phyloP scores from a whole-genome alignment of 2,797 vertebrate genomes.

The Halcyon chelicuti region DNA sequence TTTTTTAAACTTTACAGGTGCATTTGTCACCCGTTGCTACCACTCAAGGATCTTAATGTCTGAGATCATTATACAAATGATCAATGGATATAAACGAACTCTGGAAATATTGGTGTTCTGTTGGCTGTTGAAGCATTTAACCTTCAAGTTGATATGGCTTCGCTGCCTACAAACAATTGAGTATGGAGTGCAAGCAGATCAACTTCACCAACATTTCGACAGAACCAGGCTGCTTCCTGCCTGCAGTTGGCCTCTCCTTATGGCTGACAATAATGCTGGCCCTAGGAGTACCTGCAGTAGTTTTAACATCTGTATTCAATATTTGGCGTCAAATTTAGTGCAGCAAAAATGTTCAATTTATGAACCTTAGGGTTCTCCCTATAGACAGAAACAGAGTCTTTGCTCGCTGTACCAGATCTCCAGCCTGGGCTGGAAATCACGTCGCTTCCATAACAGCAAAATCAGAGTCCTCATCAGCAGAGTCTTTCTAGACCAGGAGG shows the following conservation, averaged over 20 bases:
- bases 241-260: not conserved
- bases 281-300: not conserved
- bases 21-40: too few species aligned
- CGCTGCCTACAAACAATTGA: fast-evolving
- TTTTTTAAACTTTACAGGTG: too few species aligned
- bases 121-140: not conserved
- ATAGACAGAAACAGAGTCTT: not conserved
- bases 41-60: too few species aligned
- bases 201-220: fast-evolving
- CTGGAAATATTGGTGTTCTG: not conserved
- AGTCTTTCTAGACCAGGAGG: not conserved
- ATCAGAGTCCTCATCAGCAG: not conserved
- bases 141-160: not conserved
- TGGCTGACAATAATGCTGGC: not conserved
- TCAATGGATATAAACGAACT: not conserved
- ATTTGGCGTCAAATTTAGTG: not conserved
- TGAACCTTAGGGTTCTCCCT: not conserved
- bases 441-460: not conserved
- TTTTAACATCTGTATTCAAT: not conserved
- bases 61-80: not conserved
- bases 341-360: not conserved
- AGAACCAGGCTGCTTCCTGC: not conserved
- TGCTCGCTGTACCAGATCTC: fast-evolving
- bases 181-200: not conserved
- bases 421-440: not conserved